Conservation (phyloP, 2,797 vertebrate genomes). For the Decapterus maruadsi region DNA sequence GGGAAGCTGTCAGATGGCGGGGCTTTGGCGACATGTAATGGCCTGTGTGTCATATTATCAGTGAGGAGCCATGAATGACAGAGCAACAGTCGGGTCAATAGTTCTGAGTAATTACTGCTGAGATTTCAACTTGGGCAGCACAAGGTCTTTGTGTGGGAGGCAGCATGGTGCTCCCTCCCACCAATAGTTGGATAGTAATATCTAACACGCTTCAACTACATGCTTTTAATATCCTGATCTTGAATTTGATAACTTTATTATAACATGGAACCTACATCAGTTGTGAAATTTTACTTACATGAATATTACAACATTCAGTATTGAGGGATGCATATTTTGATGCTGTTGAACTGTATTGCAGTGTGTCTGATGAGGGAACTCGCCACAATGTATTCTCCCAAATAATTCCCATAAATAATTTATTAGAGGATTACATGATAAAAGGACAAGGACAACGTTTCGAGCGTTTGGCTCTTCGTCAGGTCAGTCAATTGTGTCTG, state of each 20-base stretch:
- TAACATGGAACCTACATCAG: background rate
- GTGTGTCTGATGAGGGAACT: too few species aligned
- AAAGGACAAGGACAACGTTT: too few species aligned
- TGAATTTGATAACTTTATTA: background rate
- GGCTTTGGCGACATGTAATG: slow-evolving; percentile 40
- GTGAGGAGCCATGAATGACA: slow-evolving; percentile 27
- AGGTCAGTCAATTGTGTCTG: too few species aligned
- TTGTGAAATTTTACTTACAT: background rate
- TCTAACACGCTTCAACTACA: background rate
- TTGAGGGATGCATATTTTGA: background rate
- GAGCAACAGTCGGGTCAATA: slow-evolving; percentile 8
- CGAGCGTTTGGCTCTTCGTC: too few species aligned
- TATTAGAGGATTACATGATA: too few species aligned
- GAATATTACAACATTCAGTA: background rate
- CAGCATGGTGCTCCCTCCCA: background rate
- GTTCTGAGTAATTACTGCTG: slow-evolving; percentile 23
- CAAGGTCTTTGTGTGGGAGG: slow-evolving; percentile 8
- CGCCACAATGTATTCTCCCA: too few species aligned
- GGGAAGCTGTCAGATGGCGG: slow-evolving; percentile 33
- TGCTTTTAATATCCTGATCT: background rate
- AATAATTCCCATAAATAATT: too few species aligned
- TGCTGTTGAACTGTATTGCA: background rate
- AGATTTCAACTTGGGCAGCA: slow-evolving; percentile 25
- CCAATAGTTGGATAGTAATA: background rate
- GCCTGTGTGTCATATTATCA: slow-evolving; percentile 36